Percentiles rank a stretch among this genome's conserved stretches.
Conservation (phyloP, 23 tunicate genomes). For the Botrylloides violaceus region DNA sequence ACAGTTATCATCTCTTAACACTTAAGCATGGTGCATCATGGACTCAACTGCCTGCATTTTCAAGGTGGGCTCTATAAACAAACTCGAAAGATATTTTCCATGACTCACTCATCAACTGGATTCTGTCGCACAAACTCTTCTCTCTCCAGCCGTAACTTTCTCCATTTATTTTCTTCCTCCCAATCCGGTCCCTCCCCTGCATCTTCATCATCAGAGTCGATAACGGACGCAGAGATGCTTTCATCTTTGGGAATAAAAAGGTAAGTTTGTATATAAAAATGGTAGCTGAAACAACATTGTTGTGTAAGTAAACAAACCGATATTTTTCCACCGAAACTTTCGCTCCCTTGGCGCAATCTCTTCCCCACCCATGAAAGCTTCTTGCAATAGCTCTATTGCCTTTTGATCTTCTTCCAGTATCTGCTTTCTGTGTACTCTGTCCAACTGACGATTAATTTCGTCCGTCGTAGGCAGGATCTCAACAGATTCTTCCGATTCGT, state of each 20-base stretch:
- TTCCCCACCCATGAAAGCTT: slow-evolving; percentile 76
- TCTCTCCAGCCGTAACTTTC: slow-evolving; percentile 58
- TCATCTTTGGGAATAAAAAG: slow-evolving; percentile 23
- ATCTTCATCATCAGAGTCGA: slow-evolving; percentile 54
- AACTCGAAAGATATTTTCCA: no score
- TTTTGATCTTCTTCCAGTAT: slow-evolving; percentile 77
- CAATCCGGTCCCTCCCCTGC: slow-evolving; percentile 12
- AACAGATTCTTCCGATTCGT: slow-evolving; percentile 68
- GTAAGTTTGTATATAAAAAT: no score
- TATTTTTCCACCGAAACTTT: slow-evolving; percentile 83
- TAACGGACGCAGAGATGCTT: slow-evolving; percentile 29
- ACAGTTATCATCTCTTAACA: no score
- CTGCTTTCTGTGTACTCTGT: slow-evolving; percentile 73
- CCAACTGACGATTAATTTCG: slow-evolving; percentile 62
- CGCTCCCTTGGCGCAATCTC: slow-evolving; percentile 55
- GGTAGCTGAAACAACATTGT: no score
- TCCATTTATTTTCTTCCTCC: slow-evolving; percentile 75
- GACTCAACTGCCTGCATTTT: no score
- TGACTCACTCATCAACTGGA: slow-evolving; percentile 10
- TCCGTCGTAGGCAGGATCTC: slow-evolving; percentile 73
- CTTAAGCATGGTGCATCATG: no score
- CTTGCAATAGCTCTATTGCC: slow-evolving; percentile 76
- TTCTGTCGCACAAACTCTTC: slow-evolving; percentile 47
- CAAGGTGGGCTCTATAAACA: no score
- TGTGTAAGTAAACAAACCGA: no score